Conservation (phyloP, 2,113 vertebrate species). For the Ctenodactylus gundi region DNA sequence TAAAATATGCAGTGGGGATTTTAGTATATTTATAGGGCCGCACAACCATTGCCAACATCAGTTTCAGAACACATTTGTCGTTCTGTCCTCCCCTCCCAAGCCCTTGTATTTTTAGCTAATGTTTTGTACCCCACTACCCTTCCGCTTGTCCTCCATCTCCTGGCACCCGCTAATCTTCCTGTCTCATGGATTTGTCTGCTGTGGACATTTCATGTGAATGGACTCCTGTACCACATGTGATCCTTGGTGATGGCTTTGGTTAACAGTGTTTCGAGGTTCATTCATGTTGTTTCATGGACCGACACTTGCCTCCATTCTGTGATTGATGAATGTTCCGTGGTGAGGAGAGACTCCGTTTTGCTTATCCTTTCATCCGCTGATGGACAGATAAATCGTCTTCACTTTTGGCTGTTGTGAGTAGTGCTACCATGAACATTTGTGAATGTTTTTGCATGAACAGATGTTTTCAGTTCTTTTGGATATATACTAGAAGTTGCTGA, state of each 20-base stretch:
- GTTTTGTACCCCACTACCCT: too few relatives aligned
- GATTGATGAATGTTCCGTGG: background rate
- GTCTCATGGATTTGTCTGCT: background rate
- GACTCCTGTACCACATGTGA: background rate
- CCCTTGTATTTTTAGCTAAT: too few relatives aligned
- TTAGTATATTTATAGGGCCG: background rate
- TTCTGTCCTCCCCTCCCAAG: too few relatives aligned
- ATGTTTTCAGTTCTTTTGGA: background rate
- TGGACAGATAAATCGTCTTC: background rate
- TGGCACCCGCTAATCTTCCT: background rate
- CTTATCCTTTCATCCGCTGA: background rate
- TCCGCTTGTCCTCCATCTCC: background rate
- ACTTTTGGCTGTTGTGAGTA: background rate
- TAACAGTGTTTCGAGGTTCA: background rate
- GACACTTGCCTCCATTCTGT: background rate
- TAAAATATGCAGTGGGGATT: background rate
- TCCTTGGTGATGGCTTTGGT: background rate
- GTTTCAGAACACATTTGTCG: background rate
- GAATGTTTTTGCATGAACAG: background rate
- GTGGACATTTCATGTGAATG: background rate
- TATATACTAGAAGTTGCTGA: background rate
- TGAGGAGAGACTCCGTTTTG: background rate
- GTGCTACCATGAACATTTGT: background rate
- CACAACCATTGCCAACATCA: background rate
- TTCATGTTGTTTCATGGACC: background rate